Evolutionary conservation across 2,113 vertebrate genomes (phyloP), one percentile per base, ranked within the genome.

Genomic region (Heteronetta atricapilla): DNA sequence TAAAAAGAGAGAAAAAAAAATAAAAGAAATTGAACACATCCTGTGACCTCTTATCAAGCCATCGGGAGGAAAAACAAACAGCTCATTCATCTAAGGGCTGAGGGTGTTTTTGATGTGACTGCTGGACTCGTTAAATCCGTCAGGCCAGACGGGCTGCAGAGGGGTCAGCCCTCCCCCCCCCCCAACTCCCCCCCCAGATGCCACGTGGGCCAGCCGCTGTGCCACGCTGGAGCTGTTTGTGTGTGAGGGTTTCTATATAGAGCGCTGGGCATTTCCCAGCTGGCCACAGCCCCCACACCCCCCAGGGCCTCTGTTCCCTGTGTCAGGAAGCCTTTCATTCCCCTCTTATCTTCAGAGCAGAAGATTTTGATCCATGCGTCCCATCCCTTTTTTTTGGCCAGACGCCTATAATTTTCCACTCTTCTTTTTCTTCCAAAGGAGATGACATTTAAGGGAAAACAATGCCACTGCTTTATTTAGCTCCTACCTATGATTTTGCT

Each of bases 1-100:
- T 97, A 97, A 96, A 97, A 97, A 78, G 22, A 62, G 1, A 66
- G 8, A 68, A 10, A 23, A 10, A 55, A 88, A 84, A 80, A 92
- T 82, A 85, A 81, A 79, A 95, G 94, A 97, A 96, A 95, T 97
- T 91, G 42, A 97, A 98, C 97, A 96, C 98, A 98, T 99, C 99
- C 99, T 98, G 98, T 98, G 97, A 97, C 97, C 98, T 98, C 98
- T 96, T 97, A 98, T 98, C 98, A 70, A 97, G 97, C 97, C 92
- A 87, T 95, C 93, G 18, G 86, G 76, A 94, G 90, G 95, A 60
- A 95, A 94, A 96, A 95, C 96, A 97, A 94, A 96, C 94, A 84
- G 94, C 96, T n/a, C 90, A 88, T 97, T 81, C 83, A 70, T 94
- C 78, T 79, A 72, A 93, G 36, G 55, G 10, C 68, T 63, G 60